Percentiles rank a stretch among this genome's conserved stretches.
Evolutionary conservation across 2,888 invertebrate genomes (phyloP).

Genomic region (Ormia ochracea): DNA sequence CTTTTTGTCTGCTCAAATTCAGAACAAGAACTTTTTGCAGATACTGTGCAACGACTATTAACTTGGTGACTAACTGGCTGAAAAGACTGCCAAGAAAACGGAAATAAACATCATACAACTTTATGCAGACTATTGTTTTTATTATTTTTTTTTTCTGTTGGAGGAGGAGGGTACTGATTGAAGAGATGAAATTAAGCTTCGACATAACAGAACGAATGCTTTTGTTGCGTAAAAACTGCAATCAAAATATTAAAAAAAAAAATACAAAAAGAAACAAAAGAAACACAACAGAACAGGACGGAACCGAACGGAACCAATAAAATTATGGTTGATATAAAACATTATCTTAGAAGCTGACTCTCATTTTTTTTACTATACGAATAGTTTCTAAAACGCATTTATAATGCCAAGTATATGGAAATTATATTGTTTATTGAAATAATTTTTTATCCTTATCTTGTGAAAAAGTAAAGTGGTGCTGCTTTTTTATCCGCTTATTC

Average conservation of each 20-base stretch:
- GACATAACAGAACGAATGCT: not conserved
- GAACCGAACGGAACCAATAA: no score
- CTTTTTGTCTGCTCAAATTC: slow-evolving; percentile 69
- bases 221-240: slow-evolving; percentile 34
- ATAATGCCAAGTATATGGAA: slow-evolving; percentile 48
- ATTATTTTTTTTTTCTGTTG: not conserved
- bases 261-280: not conserved
- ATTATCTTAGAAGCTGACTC: slow-evolving; percentile 47
- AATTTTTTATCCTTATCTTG: slow-evolving; percentile 6
- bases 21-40: slow-evolving; percentile 35
- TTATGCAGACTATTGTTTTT: not conserved
- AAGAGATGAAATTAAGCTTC: slow-evolving; percentile 3
- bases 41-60: slow-evolving; percentile 67
- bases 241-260: slow-evolving; percentile 23
- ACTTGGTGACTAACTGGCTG: slow-evolving; percentile 72
- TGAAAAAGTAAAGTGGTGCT: slow-evolving; percentile 20
- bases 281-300: no score
- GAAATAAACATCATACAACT: slow-evolving; percentile 46
- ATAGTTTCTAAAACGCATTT: slow-evolving; percentile 25
- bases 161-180: not conserved
- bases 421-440: slow-evolving; percentile 24
- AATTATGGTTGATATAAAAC: slow-evolving; percentile 41
- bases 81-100: slow-evolving; percentile 46
- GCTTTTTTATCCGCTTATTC: not conserved
- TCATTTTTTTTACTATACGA: not conserved